A percentile compares a stretch with the other conserved stretches of the same genome.
These are phyloP conservation scores for Coelinius sp. DNA, from an alignment of 2,888 invertebrate genomes.

Conservation along the genomic window DNA sequence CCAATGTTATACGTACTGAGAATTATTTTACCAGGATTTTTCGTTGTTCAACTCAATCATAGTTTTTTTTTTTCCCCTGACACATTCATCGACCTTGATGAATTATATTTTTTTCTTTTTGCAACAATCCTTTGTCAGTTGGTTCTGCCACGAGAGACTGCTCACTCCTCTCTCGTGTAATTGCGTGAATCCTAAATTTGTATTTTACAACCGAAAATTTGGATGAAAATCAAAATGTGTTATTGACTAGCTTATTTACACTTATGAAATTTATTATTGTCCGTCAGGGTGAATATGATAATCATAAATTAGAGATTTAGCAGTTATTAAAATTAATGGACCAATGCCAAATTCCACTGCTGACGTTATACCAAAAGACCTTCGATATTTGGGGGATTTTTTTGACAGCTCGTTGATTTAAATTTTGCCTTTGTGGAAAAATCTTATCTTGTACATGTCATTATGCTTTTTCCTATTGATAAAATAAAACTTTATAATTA, in stretches of 20 bases:
- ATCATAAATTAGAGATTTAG: slow-evolving; percentile 1
- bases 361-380: slow-evolving; percentile 11
- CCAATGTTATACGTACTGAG: too few species aligned
- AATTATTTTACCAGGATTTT: neutral
- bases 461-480: neutral
- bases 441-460: neutral
- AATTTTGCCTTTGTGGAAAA: neutral
- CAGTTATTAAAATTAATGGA: neutral
- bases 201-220: slow-evolving; percentile 1
- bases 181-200: slow-evolving; percentile 1
- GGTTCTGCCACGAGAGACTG: neutral
- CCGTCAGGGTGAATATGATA: neutral
- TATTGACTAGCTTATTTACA: slow-evolving; percentile 8
- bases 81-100: neutral
- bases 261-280: slow-evolving; percentile 18
- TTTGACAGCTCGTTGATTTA: neutral
- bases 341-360: slow-evolving; percentile 1
- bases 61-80: too few species aligned
- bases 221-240: neutral
- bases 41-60: neutral
- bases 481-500: neutral
- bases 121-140: neutral
- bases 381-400: neutral
- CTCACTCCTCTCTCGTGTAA: neutral
- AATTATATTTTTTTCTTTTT: neutral